Percentiles rank a stretch among this genome's conserved stretches.
phyloP scores from a whole-genome alignment of 1,140 invertebrate genomes.

The Gryon sp. region DNA sequence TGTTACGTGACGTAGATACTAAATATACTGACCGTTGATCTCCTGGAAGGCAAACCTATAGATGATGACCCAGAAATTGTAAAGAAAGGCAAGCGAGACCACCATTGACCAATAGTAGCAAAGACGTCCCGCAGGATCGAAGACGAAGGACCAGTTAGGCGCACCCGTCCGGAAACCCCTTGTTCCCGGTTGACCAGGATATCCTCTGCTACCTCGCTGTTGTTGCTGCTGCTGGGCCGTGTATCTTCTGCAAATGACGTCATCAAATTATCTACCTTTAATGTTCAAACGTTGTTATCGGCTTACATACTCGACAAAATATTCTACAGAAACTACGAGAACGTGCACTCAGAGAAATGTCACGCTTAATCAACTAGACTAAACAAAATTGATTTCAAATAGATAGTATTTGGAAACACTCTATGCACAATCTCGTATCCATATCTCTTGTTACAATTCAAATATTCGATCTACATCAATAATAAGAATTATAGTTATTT shows the following conservation, averaged over 20 bases:
- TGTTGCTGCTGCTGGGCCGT: constrained; percentile 77
- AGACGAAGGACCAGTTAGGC: constrained; percentile 94
- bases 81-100: constrained; percentile 97
- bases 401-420: too few relatives aligned
- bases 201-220: constrained; percentile 77
- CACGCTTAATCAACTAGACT: constrained; percentile 1
- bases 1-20: constrained; percentile 39
- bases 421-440: too few relatives aligned
- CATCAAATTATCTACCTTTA: constrained; percentile 34
- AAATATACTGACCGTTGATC: constrained; percentile 86
- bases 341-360: constrained; percentile 2
- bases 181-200: constrained; percentile 72
- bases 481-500: too few relatives aligned
- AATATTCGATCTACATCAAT: too few relatives aligned
- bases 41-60: constrained; percentile 98
- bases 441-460: too few relatives aligned
- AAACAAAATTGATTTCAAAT: not conserved
- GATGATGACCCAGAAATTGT: constrained; percentile 99
- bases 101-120: constrained; percentile 99
- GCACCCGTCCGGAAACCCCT: constrained; percentile 79
- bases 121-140: constrained; percentile 93
- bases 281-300: constrained; percentile 26
- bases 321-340: constrained; percentile 1
- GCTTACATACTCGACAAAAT: constrained; percentile 34
- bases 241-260: constrained; percentile 71